Evolutionary conservation across 2,797 vertebrate species (phyloP).

Genomic region (Rhynchotus rufescens): DNA sequence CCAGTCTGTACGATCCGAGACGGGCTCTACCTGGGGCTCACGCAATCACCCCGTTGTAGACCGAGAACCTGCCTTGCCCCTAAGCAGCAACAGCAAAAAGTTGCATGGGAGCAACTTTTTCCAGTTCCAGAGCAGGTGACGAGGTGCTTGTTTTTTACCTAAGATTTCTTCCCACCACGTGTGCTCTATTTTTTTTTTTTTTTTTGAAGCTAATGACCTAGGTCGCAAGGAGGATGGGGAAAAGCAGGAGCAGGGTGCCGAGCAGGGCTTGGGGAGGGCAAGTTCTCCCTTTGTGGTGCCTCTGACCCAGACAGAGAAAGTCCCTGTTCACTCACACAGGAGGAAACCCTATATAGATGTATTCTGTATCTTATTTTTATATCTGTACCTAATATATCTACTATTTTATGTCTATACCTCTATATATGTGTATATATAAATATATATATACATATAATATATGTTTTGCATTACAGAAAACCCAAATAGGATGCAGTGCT

Average conservation of each 20-base stretch:
- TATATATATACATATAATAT: background rate
- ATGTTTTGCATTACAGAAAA: background rate
- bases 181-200: background rate
- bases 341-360: background rate
- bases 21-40: background rate
- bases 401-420: no score
- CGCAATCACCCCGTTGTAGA: background rate
- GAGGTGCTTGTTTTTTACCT: slow-evolving; percentile 31
- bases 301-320: accelerated
- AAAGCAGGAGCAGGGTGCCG: background rate
- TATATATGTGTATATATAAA: no score
- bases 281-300: background rate
- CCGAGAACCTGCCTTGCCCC: background rate
- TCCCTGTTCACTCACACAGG: background rate
- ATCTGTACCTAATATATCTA: background rate
- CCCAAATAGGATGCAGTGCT: no score
- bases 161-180: background rate
- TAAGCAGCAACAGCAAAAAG: background rate
- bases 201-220: background rate
- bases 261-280: background rate
- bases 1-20: background rate
- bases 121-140: slow-evolving; percentile 45
- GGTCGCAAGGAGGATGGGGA: background rate
- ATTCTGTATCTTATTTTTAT: background rate
- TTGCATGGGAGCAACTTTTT: background rate